These are phyloP conservation scores for Oreohelix idahoensis DNA, from an alignment of 1,140 invertebrate species.

Conservation along the genomic window DNA sequence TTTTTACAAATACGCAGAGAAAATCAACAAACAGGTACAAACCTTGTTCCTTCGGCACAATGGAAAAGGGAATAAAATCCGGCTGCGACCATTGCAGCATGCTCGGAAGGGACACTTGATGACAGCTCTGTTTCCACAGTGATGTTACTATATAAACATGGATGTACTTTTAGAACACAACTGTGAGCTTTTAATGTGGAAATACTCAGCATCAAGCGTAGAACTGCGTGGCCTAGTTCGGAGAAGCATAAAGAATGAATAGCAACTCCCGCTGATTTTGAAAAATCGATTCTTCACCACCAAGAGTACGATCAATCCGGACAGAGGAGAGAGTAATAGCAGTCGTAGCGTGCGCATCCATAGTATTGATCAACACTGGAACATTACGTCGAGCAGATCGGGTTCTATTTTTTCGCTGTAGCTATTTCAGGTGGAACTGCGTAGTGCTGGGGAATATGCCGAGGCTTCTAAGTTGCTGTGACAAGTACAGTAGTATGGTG, in stretches of 20 bases:
- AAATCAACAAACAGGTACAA: neutral
- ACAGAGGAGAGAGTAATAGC: neutral
- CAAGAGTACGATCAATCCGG: constrained; percentile 1
- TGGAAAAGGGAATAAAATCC: constrained; percentile 5
- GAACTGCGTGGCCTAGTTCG: neutral
- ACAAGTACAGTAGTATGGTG: too few relatives aligned
- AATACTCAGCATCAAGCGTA: neutral
- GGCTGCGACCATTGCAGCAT: constrained; percentile 16
- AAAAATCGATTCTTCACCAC: neutral
- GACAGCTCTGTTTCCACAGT: neutral
- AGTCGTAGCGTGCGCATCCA: neutral
- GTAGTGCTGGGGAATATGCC: neutral
- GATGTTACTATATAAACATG: neutral
- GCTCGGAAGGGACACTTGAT: neutral
- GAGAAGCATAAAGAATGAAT: neutral
- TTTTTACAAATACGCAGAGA: neutral
- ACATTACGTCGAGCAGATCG: neutral
- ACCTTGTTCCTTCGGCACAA: neutral
- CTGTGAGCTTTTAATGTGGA: neutral
- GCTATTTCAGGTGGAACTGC: neutral
- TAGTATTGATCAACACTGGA: neutral
- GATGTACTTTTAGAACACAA: neutral
- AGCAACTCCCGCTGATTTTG: neutral
- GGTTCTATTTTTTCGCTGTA: neutral
- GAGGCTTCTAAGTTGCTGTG: too few relatives aligned